Base-by-base conservation (phyloP, 2,113 vertebrate species). In the Caranx ignobilis region DNA sequence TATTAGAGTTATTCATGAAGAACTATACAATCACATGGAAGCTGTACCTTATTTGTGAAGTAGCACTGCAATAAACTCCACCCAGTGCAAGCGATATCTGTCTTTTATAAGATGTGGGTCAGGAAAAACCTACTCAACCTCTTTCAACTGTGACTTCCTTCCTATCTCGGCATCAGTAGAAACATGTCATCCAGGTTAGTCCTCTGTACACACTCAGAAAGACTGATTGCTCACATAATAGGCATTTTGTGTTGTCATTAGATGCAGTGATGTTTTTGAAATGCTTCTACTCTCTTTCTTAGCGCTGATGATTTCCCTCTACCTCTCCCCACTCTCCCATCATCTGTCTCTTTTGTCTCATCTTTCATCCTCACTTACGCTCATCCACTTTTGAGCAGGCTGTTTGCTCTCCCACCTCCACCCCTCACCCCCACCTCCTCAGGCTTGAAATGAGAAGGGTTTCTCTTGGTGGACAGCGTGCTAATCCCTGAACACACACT, bases 401-500 rank as follows among this genome's bases (percentile, higher is more conserved):
- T 80, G 39, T 50, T 50, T 73, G 10, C 69, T 26, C 62, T 68
- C 66, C 59, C n/a, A 26, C 26, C 26, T 26, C 1, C 26, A 26
- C 26, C 26, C 26, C 26, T 26, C 26, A 26, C 26, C 26, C 35
- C 35, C 35, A 41, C 47, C 21, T 59, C 47, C 26, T 67, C 47
- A 45, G 64, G 72, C 54, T 67, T 74, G 45, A 83, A 80, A 77
- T 43, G 54, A 76, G 72, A 43, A 62, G 21, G 66, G 32, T 57
- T 83, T 52, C 54, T 79, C 60, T 79, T 48, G 72, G 68, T 73
- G 73, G 66, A 83, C 85, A 74, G 57, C 43, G 76, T 77, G 66
- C 75, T 87, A 86, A 90, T 91, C 90, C 76, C 41, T 61, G 47
- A 86, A 82, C 84, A 72, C 82, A 79, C 77, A 66, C 64, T 59